Base-by-base conservation (phyloP, 1,140 invertebrate species). In the Polypedilum pembai region DNA sequence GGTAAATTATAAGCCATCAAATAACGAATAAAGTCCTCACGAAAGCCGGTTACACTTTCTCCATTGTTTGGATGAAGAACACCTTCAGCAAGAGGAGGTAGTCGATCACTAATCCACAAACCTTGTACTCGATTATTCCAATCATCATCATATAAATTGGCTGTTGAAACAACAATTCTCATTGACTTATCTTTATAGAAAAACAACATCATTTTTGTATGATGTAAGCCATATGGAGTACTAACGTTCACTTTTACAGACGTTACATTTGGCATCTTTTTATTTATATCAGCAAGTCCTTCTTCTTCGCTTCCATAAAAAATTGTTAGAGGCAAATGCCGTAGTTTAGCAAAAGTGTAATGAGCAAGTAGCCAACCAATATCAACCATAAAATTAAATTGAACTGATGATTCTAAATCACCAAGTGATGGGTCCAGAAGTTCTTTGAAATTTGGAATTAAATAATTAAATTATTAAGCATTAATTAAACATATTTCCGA, bases 41-140 rank as follows among this genome's bases (percentile, higher is more conserved):
- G 95, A 80, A 98, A 98, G 72, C 87, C 84, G 0, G 95, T 98
- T 0, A 85, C 83, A 41, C 93, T 94, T 76, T 96, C 93, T 2
- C 94, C 93, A 10, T 69, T 18, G 8, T 18, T 69, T 10, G 18
- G 3, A 69, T 69, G 65, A 12, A 86, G 86, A 40, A 79, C 83
- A 0, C 86, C 82, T 77, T 88, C 86, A 0, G 85, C 80, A 63
- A 94, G 78, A 21, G 81, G 81, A 0, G 90, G 88, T 79, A 94
- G 90, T 20, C 86, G 80, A 0, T 93, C 93, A 80, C 93, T 95
- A 8, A 98, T 86, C 95, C 95, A 98, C 65, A 94, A 83, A 0
- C 94, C 94, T 85, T 98, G 96, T 12, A 94, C 96, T 80, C 94
- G 89, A 81, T 97, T 93, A 78, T 92, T 87, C 96, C 96, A 98